Evolutionary conservation across 1,140 invertebrate genomes (phyloP).

Genomic region (Thaumetopoea pityocampa): DNA sequence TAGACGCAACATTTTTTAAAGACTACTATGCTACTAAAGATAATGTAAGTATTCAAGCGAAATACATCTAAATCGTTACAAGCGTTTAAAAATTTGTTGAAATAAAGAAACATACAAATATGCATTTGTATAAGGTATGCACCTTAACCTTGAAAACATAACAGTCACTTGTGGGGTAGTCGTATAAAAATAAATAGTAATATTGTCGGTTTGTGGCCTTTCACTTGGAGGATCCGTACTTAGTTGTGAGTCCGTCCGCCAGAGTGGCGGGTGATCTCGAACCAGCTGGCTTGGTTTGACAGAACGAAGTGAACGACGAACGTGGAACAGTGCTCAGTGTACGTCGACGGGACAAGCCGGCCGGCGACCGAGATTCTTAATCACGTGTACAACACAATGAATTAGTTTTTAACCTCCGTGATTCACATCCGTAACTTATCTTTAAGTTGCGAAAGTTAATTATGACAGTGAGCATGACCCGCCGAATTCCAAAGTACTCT

Average conservation of each 20-base stretch:
- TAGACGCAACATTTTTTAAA: too few species aligned
- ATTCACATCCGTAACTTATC: conserved; percentile 50
- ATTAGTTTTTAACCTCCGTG: conserved; percentile 53
- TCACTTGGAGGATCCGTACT: conserved; percentile 24
- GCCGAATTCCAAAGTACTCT: too few species aligned
- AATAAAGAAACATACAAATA: too few species aligned
- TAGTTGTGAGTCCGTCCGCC: conserved; percentile 63
- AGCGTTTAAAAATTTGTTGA: too few species aligned
- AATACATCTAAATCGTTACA: too few species aligned
- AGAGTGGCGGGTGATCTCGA: conserved; percentile 50
- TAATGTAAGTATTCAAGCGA: too few species aligned
- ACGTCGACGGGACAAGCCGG: conserved; percentile 45
- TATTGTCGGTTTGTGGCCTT: conserved; percentile 15
- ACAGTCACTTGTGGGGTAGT: too few species aligned
- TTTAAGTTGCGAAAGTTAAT: conserved; percentile 45
- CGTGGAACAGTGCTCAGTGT: conserved; percentile 64
- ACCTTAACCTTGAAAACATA: too few species aligned
- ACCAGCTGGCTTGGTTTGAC: conserved; percentile 54
- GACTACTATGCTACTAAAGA: too few species aligned
- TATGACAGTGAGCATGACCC: conserved; percentile 20
- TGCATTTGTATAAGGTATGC: too few species aligned
- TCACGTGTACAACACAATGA: conserved; percentile 55
- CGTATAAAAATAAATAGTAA: neutral
- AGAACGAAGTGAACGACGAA: too few species aligned
- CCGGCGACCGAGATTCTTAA: conserved; percentile 38